phyloP scores from a whole-genome alignment of 2,113 vertebrate genomes.

The Symphodus melops region DNA sequence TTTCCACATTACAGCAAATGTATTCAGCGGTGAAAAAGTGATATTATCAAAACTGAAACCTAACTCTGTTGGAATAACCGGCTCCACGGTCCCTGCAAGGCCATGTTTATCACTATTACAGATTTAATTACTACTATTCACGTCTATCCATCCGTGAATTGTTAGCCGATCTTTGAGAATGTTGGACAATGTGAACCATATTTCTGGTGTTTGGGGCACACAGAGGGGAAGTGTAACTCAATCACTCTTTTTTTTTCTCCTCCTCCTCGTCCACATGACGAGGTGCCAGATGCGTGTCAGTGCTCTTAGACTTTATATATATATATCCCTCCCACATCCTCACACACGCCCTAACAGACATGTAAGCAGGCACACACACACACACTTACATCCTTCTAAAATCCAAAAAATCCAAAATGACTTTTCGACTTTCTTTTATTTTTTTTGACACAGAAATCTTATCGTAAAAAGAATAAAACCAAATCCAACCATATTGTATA shows the following conservation, averaged over 20 bases:
- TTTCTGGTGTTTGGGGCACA: slow-evolving; percentile 76
- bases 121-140: slow-evolving; percentile 79
- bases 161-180: slow-evolving; percentile 78
- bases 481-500: slow-evolving; percentile 31
- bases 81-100: slow-evolving; percentile 67
- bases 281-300: slow-evolving; percentile 82
- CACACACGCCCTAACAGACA: slow-evolving; percentile 35
- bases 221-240: slow-evolving; percentile 79
- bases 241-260: slow-evolving; percentile 63
- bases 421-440: slow-evolving; percentile 24
- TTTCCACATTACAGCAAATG: slow-evolving; percentile 64
- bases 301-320: slow-evolving; percentile 75
- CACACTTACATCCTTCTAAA: slow-evolving; percentile 48
- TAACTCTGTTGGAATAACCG: slow-evolving; percentile 58
- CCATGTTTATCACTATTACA: slow-evolving; percentile 78
- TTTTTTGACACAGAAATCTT: slow-evolving; percentile 20
- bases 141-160: slow-evolving; percentile 80
- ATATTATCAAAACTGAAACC: slow-evolving; percentile 71
- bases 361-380: slow-evolving; percentile 37
- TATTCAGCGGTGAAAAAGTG: slow-evolving; percentile 44
- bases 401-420: slow-evolving; percentile 49
- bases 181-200: slow-evolving; percentile 80
- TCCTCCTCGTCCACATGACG: slow-evolving; percentile 65
- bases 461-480: slow-evolving; percentile 35
- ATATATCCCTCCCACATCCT: slow-evolving; percentile 64